phyloP scores from a whole-genome alignment of 2,113 vertebrate genomes.

The Muntiacus muntjak region DNA sequence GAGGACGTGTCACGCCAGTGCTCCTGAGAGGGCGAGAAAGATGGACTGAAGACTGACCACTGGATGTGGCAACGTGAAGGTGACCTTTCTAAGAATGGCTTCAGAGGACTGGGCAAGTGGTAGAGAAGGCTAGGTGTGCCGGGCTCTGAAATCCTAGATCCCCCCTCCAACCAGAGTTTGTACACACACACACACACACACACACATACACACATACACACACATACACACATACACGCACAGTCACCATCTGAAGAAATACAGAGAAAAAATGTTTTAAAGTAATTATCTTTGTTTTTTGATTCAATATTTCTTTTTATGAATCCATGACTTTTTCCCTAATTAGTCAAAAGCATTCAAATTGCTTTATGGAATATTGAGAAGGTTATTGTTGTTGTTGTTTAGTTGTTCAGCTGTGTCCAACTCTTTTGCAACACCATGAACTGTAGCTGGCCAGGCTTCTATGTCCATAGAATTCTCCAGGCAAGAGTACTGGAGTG shows the following conservation, averaged over 20 bases:
- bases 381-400: background rate
- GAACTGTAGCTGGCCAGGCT: background rate
- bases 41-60: background rate
- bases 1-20: background rate
- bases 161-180: background rate
- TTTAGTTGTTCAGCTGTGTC: background rate
- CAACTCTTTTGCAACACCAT: background rate
- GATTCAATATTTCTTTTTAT: background rate
- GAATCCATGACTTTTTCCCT: background rate
- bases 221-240: fast-evolving
- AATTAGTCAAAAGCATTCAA: background rate
- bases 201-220: no score
- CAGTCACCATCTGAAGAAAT: background rate
- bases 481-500: background rate
- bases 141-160: background rate
- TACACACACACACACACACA: no score
- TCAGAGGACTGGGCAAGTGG: background rate
- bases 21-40: background rate
- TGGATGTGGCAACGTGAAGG: background rate
- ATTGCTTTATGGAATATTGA: background rate
- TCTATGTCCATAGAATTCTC: background rate
- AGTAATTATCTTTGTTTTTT: background rate
- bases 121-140: background rate
- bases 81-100: background rate
- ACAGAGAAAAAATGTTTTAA: background rate